These are phyloP conservation scores for Cheilosia pagana DNA, from an alignment of 2,888 invertebrate genomes.

Conservation along the genomic window DNA sequence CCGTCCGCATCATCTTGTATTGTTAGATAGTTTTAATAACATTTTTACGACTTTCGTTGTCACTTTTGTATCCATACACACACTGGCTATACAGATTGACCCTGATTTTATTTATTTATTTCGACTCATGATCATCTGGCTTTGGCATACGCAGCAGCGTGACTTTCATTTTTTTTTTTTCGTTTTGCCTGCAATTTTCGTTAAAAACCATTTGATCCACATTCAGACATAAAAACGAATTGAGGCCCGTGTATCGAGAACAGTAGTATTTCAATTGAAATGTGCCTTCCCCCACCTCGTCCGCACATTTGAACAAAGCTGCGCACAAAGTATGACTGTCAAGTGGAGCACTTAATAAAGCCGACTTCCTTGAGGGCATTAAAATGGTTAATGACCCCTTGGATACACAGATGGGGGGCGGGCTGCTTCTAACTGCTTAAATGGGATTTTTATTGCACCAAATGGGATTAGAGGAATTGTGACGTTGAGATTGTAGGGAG, in stretches of 20 bases:
- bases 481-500: constrained; percentile 15
- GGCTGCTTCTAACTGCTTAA: not conserved
- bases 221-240: constrained; percentile 10
- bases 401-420: not conserved
- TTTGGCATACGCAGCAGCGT: constrained; percentile 6
- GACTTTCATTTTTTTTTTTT: constrained; percentile 58
- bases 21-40: constrained; percentile 18
- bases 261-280: constrained; percentile 53
- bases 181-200: constrained; percentile 24
- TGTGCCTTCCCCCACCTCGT: constrained; percentile 30
- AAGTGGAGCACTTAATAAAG: constrained; percentile 68
- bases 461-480: constrained; percentile 38
- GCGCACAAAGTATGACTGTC: constrained; percentile 30
- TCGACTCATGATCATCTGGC: constrained; percentile 49
- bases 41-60: constrained; percentile 43
- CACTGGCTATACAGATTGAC: constrained; percentile 46
- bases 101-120: constrained; percentile 50
- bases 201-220: constrained; percentile 46
- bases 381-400: constrained; percentile 69
- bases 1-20: not conserved
- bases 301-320: too few species aligned
- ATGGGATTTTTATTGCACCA: constrained; percentile 45
- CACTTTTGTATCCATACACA: constrained; percentile 31
- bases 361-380: constrained; percentile 69
- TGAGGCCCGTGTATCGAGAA: constrained; percentile 9